phyloP scores from a whole-genome alignment of 2,113 vertebrate genomes.

The Bucco capensis region DNA sequence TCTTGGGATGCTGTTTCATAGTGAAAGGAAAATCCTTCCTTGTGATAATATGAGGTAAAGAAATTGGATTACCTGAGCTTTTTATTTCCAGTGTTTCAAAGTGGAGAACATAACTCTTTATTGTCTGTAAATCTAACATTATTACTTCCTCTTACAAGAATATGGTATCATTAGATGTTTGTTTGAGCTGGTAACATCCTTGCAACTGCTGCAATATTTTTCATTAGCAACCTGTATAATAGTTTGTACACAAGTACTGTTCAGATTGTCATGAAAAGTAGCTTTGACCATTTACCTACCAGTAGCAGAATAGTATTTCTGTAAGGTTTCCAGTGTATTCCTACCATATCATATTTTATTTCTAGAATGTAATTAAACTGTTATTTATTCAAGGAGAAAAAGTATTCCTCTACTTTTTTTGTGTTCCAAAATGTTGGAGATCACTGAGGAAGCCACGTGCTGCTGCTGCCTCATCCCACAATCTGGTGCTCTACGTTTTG shows the following conservation, averaged over 20 bases:
- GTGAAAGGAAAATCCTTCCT: slow-evolving; percentile 66
- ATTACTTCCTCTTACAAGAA: slow-evolving; percentile 80
- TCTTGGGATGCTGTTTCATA: slow-evolving; percentile 63
- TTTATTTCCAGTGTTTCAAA: slow-evolving; percentile 74
- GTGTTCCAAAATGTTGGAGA: slow-evolving; percentile 61
- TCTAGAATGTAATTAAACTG: slow-evolving; percentile 80
- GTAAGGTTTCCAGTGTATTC: slow-evolving; percentile 78
- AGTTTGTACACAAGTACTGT: slow-evolving; percentile 78
- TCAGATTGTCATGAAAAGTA: slow-evolving; percentile 81
- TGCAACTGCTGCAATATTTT: slow-evolving; percentile 76
- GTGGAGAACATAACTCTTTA: slow-evolving; percentile 73
- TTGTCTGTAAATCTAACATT: slow-evolving; percentile 81
- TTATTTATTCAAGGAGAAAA: slow-evolving; percentile 78
- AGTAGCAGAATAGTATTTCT: slow-evolving; percentile 79
- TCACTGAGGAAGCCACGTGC: slow-evolving; percentile 49
- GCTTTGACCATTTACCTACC: slow-evolving; percentile 78
- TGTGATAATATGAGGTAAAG: slow-evolving; percentile 68
- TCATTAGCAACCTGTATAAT: slow-evolving; percentile 80
- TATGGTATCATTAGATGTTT: slow-evolving; percentile 83
- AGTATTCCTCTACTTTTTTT: slow-evolving; percentile 67
- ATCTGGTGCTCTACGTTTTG: slow-evolving; percentile 49
- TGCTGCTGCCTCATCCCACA: slow-evolving; percentile 54
- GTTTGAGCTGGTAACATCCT: slow-evolving; percentile 78
- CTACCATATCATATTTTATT: slow-evolving; percentile 78
- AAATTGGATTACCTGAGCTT: slow-evolving; percentile 68